A percentile compares a stretch with the other conserved stretches of the same genome.
These are phyloP conservation scores for Phalacrocorax aristotelis DNA, from an alignment of 2,113 vertebrate species.

Conservation along the genomic window DNA sequence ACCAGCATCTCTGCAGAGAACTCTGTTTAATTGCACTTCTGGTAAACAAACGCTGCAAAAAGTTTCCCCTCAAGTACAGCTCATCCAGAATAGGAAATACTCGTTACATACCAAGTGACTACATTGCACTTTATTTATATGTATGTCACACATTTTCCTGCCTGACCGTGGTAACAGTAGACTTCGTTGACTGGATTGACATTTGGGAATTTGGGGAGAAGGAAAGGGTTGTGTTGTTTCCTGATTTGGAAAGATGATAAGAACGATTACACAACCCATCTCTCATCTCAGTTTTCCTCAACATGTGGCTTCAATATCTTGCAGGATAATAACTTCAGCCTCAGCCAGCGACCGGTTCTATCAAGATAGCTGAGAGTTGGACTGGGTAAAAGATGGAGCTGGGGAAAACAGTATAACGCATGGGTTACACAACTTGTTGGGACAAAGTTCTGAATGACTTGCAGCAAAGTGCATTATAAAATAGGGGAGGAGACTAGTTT, in stretches of 20 bases:
- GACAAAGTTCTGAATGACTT: constrained; percentile 28
- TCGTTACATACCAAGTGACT: not conserved
- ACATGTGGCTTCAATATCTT: not conserved
- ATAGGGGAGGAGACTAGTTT: not conserved
- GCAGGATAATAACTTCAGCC: not conserved
- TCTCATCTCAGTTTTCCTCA: not conserved
- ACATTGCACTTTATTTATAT: not conserved
- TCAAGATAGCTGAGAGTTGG: not conserved
- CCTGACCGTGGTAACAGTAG: not conserved
- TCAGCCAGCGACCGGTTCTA: not conserved
- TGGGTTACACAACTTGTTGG: not conserved
- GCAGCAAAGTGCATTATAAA: not conserved
- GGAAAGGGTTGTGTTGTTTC: not conserved
- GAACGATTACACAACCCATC: not conserved
- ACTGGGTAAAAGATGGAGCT: not conserved
- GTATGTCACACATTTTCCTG: not conserved
- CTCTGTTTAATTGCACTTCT: not conserved
- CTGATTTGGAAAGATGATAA: not conserved
- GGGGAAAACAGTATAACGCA: not conserved
- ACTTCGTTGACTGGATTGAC: not conserved
- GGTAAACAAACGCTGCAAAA: not conserved
- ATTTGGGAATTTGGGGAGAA: not conserved
- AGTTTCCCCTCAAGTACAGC: not conserved
- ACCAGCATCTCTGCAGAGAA: not conserved
- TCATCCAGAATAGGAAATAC: not conserved